Evolutionary conservation across 2,888 invertebrate genomes (phyloP).

Genomic region (Maniola hyperantus): DNA sequence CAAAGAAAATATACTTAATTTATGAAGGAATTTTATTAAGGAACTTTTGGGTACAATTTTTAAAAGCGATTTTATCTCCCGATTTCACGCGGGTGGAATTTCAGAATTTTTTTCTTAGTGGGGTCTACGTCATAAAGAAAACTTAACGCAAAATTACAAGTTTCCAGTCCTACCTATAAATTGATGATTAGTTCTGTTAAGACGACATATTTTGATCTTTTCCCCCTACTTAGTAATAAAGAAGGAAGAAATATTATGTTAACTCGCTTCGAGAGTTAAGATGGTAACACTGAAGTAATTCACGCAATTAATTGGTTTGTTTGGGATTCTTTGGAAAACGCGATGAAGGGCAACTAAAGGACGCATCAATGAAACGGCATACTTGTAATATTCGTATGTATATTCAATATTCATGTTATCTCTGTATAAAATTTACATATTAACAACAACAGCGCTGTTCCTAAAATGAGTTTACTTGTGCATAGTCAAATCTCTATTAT

Average conservation of each 20-base stretch:
- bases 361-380: constrained; percentile 9
- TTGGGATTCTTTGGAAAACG: not conserved
- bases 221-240: no score
- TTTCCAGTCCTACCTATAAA: no score
- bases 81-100: no score
- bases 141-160: no score
- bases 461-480: constrained; percentile 6
- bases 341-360: constrained; percentile 13
- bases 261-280: not conserved
- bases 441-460: constrained; percentile 38
- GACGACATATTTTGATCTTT: no score
- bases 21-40: no score
- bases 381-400: constrained; percentile 18
- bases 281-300: constrained; percentile 6
- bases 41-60: no score
- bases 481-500: constrained; percentile 7
- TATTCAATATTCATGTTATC: constrained; percentile 30
- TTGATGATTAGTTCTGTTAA: not conserved
- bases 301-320: constrained; percentile 25
- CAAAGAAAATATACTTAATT: no score
- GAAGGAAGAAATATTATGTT: not conserved
- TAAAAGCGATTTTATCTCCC: no score
- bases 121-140: no score
- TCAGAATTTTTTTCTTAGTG: no score
- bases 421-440: constrained; percentile 45